Conservation (phyloP, 2,888 invertebrate species). For the Leptinotarsa haldemani region DNA sequence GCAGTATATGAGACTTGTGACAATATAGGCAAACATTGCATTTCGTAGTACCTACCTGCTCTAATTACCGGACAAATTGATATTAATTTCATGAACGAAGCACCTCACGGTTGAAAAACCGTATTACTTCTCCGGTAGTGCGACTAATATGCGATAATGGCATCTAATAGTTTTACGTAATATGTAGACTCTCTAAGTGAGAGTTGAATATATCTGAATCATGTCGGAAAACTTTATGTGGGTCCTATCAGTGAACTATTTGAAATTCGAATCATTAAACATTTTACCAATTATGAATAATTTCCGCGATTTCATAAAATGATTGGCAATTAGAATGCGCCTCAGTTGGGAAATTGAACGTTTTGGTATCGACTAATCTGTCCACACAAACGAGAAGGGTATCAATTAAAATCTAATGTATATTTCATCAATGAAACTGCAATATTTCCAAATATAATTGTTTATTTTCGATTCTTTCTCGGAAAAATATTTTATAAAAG, state of each 20-base stretch:
- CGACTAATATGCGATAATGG: constrained; percentile 28
- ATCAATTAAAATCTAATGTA: too few relatives aligned
- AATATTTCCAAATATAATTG: too few relatives aligned
- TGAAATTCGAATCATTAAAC: constrained; percentile 1
- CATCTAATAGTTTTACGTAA: constrained; percentile 29
- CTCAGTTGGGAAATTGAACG: neutral
- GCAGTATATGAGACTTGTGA: too few relatives aligned
- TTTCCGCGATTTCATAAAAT: neutral
- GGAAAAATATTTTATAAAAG: too few relatives aligned
- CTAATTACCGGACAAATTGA: constrained; percentile 13
- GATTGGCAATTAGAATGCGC: neutral
- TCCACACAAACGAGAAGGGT: too few relatives aligned
- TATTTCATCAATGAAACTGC: too few relatives aligned
- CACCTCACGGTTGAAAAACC: constrained; percentile 20
- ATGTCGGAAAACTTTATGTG: constrained; percentile 3
- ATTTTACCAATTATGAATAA: constrained; percentile 1
- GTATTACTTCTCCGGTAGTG: constrained; percentile 20
- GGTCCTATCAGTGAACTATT: constrained; percentile 9
- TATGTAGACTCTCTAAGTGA: constrained; percentile 21
- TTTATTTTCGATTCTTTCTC: too few relatives aligned
- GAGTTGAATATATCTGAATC: constrained; percentile 8
- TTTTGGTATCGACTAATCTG: too few relatives aligned
- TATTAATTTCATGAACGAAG: constrained; percentile 11
- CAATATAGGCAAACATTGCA: neutral
- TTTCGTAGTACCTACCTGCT: neutral